A percentile compares a stretch with the other conserved stretches of the same genome.
These are phyloP conservation scores for Gymnocypris eckloni DNA, from an alignment of 2,797 vertebrate genomes.

Conservation along the genomic window DNA sequence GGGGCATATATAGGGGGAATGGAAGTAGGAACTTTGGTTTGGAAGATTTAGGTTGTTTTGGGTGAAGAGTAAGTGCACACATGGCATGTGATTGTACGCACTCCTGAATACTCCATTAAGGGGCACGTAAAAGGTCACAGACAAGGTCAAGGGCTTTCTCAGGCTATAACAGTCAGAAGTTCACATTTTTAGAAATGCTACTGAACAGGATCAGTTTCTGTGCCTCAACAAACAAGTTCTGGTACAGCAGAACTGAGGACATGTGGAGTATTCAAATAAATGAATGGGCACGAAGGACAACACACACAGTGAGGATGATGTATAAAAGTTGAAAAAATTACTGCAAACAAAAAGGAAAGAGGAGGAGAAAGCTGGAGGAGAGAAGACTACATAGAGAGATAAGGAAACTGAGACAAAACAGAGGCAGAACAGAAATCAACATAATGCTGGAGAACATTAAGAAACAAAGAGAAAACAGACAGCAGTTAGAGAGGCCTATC, in stretches of 20 bases:
- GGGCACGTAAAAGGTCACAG: background rate
- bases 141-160: conserved; percentile 15
- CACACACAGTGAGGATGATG: conserved; percentile 20
- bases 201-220: conserved; percentile 49
- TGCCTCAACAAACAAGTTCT: conserved; percentile 51
- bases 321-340: background rate
- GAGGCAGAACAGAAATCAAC: conserved; percentile 93
- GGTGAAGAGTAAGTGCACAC: conserved; percentile 37
- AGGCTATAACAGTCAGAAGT: conserved; percentile 6
- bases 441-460: conserved; percentile 81
- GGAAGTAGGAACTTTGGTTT: conserved; percentile 59
- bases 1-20: conserved; percentile 54
- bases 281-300: conserved; percentile 40
- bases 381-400: conserved; percentile 86
- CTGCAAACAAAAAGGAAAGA: conserved; percentile 26
- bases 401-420: conserved; percentile 91
- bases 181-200: background rate
- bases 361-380: conserved; percentile 5
- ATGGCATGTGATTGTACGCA: conserved; percentile 49
- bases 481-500: conserved; percentile 73
- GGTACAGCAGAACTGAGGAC: conserved; percentile 51
- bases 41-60: conserved; percentile 69
- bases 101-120: conserved; percentile 51
- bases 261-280: conserved; percentile 68
- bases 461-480: conserved; percentile 61